Conservation (phyloP, 2,797 vertebrate species). For the Galagoides demidoff region DNA sequence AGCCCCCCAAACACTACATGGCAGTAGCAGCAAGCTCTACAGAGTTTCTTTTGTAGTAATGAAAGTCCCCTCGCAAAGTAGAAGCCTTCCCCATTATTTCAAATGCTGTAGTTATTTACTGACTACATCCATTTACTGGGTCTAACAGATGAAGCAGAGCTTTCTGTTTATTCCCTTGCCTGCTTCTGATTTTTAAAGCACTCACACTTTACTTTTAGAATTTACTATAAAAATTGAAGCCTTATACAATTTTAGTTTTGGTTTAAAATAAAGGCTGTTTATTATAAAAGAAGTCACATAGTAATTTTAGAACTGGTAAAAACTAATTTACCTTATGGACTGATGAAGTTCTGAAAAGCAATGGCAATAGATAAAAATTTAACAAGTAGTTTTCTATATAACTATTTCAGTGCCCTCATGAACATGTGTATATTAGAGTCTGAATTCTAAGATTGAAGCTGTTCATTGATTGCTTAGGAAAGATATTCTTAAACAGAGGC, state of each 20-base stretch:
- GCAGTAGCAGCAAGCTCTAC: not conserved
- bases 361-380: not conserved
- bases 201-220: not conserved
- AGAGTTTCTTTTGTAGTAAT: not conserved
- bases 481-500: not conserved
- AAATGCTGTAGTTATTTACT: not conserved
- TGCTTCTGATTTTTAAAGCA: conserved; percentile 16
- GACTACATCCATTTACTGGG: not conserved
- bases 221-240: conserved; percentile 35
- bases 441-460: conserved; percentile 34
- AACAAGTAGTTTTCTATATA: not conserved
- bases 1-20: not conserved
- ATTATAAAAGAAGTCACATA: not conserved
- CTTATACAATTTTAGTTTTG: not conserved
- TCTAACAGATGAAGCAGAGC: not conserved
- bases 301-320: not conserved
- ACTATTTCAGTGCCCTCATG: not conserved
- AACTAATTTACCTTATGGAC: conserved; percentile 5
- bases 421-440: conserved; percentile 9
- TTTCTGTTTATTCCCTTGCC: conserved; percentile 14
- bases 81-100: not conserved
- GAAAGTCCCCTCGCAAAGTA: not conserved
- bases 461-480: conserved; percentile 16
- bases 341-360: conserved; percentile 26
- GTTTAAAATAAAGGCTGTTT: conserved; percentile 22